Evolutionary conservation across 2,888 invertebrate species (phyloP), one percentile per base, ranked within the genome.

Genomic region (Teleogryllus oceanicus): DNA sequence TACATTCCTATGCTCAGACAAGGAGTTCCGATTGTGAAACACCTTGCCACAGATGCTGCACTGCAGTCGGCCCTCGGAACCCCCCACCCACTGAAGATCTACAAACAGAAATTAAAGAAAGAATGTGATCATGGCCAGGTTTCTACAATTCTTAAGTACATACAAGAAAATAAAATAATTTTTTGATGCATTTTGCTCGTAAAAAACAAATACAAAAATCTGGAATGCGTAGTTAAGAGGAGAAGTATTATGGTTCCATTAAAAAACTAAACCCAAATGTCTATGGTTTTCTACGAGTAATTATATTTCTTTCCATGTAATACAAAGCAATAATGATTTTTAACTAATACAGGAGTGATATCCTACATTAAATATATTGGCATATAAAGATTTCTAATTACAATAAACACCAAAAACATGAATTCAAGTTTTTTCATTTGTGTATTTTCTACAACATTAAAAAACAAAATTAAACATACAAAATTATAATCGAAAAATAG

Each of bases 1-100:
- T n/a, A 82, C 82, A 24, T 79, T 82, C 20, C 76, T 79, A 79
- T 83, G 83, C n/a, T 79, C 74, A 11, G 75, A 50, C 21, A 83
- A 78, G 20, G 82, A 83, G 75, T 82, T 80, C 11, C 80, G 79
- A 74, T 80, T 79, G 50, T 78, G 78, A 74, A 81, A 82, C 50
- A 79, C 74, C 78, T 80, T 80, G 50, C 78, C 80, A 79, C 81
- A 81, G 77, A 81, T 79, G 75, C 49, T 75, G 79, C 81, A 81
- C 77, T 76, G 80, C 50, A 76, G 74, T 76, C 37, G 49, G 16
- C 49, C 74, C 51, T 21, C 50, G 74, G 37, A 37, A 77, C 79
- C 79, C 77, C 77, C 79, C 79, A 77, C 76, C 79, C 76, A 76
- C 50, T n/a, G 76, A 76, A n/a, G 77, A 79, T 79, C 79, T 79